phyloP scores from a whole-genome alignment of 2,113 vertebrate species.

The Pangasianodon hypophthalmus region DNA sequence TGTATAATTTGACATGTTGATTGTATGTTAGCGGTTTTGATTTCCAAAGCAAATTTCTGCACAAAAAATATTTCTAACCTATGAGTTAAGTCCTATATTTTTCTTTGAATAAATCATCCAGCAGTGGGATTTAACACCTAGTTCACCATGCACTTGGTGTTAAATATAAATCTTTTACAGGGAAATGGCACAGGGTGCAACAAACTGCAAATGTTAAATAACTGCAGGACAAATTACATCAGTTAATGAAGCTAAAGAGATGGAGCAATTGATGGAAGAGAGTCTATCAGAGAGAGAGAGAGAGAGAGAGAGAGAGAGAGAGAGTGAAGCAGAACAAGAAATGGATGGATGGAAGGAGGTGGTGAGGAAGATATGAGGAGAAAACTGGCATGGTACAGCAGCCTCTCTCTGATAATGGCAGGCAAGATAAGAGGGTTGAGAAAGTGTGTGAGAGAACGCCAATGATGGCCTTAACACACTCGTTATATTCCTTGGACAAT shows the following conservation, averaged over 20 bases:
- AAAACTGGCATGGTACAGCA: constrained; percentile 10
- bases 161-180: constrained; percentile 30
- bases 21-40: not conserved
- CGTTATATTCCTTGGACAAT: constrained; percentile 49
- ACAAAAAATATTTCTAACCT: not conserved
- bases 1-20: not conserved
- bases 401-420: constrained; percentile 29
- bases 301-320: not conserved
- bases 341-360: not conserved
- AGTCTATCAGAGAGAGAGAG: not conserved
- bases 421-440: constrained; percentile 28
- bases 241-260: constrained; percentile 49
- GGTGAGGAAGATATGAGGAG: not conserved
- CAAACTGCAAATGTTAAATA: constrained; percentile 47
- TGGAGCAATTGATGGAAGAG: constrained; percentile 47
- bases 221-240: constrained; percentile 56
- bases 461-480: constrained; percentile 52
- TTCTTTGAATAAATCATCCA: not conserved
- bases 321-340: not conserved
- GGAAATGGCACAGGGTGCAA: constrained; percentile 42
- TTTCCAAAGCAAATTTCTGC: not conserved
- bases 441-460: not conserved
- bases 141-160: not conserved
- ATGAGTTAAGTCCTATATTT: not conserved
- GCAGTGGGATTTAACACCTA: constrained; percentile 18